A percentile compares a stretch with the other conserved stretches of the same genome.
These are phyloP conservation scores for Copsychus sechellarum DNA, from an alignment of 2,113 vertebrate species.

Conservation along the genomic window DNA sequence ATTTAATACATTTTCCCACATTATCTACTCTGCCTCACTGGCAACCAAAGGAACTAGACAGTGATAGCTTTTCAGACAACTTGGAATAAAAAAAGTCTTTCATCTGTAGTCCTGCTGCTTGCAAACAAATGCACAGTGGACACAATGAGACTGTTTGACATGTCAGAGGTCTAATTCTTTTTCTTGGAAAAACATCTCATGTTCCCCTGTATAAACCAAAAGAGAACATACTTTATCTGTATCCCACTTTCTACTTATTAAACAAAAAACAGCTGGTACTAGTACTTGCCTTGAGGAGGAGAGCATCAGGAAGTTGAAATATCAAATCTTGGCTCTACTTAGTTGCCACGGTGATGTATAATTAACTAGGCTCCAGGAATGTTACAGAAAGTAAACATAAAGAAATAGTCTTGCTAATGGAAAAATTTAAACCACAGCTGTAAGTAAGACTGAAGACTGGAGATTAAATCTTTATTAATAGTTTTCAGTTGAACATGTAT, in stretches of 20 bases:
- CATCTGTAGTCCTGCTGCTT: conserved; percentile 39
- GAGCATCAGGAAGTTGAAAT: conserved; percentile 35
- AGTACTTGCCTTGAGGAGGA: conserved; percentile 46
- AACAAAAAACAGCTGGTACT: conserved; percentile 67
- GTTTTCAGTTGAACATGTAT: neutral
- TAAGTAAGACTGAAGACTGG: neutral
- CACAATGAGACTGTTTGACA: conserved; percentile 43
- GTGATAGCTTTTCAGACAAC: conserved; percentile 42
- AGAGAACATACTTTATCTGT: conserved; percentile 53
- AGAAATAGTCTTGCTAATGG: conserved; percentile 13
- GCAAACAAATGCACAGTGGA: conserved; percentile 39
- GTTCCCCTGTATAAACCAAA: conserved; percentile 45
- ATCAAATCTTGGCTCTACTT: conserved; percentile 6
- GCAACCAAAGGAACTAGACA: conserved; percentile 23
- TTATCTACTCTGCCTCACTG: conserved; percentile 5
- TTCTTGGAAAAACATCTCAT: conserved; percentile 60
- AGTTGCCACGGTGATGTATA: conserved; percentile 22
- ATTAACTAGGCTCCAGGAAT: conserved; percentile 35
- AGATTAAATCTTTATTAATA: neutral
- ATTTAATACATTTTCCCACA: neutral
- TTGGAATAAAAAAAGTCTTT: conserved; percentile 32
- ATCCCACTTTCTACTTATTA: conserved; percentile 65
- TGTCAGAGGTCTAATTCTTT: conserved; percentile 42
- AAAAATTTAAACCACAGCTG: neutral
- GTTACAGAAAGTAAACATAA: neutral